Base-by-base conservation (phyloP, 1,140 invertebrate genomes). In the Brachionus sp. region DNA sequence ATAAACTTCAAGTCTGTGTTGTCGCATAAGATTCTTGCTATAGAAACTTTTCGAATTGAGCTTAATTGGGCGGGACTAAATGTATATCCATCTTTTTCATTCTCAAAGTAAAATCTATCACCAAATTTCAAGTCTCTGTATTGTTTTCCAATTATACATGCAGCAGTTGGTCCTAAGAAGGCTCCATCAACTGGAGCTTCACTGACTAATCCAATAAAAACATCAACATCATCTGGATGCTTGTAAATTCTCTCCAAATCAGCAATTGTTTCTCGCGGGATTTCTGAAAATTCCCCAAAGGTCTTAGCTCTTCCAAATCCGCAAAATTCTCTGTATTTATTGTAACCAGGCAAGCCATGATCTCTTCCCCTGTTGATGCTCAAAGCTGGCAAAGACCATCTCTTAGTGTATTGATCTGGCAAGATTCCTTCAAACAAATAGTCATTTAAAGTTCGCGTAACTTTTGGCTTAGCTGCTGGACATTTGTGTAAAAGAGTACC, bases 151-250 rank as follows among this genome's bases (percentile, higher is more conserved):
- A 57, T 57, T 16, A 46, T 53, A 35, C 96, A 98, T 29, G 95
- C 95, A 86, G 98, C 94, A 0, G 96, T 98, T 0, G 96, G 95
- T 7, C 96, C 96, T 0, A 98, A 93, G 0, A 97, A 87, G 7
- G 94, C 95, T 10, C 94, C 94, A 9, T 93, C 23, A 64, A 95
- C 89, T 1, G 94, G 92, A 68, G 92, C 91, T 88, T 98, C 96
- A 1, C 94, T 94, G 91, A 96, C 93, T 66, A 93, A 90, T 33
- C 87, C 90, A 39, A 88, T 86, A 84, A 73, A 86, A 23, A 86
- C 46, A 44, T 85, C 84, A 29, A 85, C 84, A 64, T 85, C 84
- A 37, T 84, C 62, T 2, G 84, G 82, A 83, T 85, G 19, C n/a
- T 44, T n/a, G 46, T 83, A 83, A 9, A 83, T n/a, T 16, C n/a